Base-by-base conservation (phyloP, 1,140 invertebrate species). In the Caenorhabditis briggsae region DNA sequence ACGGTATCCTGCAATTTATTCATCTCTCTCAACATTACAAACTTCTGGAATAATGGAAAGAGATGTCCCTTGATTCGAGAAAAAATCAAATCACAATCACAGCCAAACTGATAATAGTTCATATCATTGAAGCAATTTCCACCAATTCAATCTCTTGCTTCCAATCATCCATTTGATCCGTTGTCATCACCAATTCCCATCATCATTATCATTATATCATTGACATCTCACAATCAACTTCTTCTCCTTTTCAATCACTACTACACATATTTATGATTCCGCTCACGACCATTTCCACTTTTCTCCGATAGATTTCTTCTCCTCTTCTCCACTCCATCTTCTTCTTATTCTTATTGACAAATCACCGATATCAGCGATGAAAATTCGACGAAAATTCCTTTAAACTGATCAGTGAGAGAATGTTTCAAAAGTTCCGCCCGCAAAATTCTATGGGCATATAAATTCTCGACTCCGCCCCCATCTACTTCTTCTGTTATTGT, bases 211-310 rank as follows among this genome's bases (percentile, higher is more conserved):
- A 78, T 78, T 53, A 23, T 78, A 78, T 78, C 70, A 78, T 53
- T 8, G 20, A 8, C 46, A 46, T 46, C 8, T 48, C n/a, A n/a
- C 70, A 43, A 70, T 46, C 33, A 70, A 14, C 43, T 18, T 70
- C 43, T 5, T 46, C 70, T 53, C 18, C 43, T 50, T 43, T 20
- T 20, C 46, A 78, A 50, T 78, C 70, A 78, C 70, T 50, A 50
- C 70, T 78, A 78, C 70, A 78, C 70, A 78, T 78, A 78, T 78
- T 78, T 78, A 78, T 78, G 70, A 78, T 78, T 78, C 70, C 59
- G 18, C 20, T 61, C 59, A 3, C 56, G 56, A 58, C 56, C 16
- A 58, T 58, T 58, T n/a, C 16, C n/a, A n/a, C 56, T 18, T 53
- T 16, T 12, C 16, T 53, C n/a, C 56, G 56, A 58, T 14, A n/a